Conservation (phyloP, 2,113 vertebrate species). For the Guaruba guarouba region DNA sequence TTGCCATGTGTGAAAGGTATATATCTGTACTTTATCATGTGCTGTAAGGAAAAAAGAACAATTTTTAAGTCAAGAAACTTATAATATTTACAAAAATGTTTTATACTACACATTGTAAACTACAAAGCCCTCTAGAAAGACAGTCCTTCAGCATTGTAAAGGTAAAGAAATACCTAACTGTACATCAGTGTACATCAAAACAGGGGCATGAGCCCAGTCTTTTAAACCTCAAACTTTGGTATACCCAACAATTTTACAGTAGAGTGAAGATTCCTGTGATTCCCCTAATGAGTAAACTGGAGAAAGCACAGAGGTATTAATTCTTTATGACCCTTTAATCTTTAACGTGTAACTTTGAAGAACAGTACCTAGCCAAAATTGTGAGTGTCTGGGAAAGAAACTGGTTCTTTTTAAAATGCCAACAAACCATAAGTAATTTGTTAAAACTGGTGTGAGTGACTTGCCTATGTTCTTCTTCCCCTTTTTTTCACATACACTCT, state of each 20-base stretch:
- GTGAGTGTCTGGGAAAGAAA: neutral
- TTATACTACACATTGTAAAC: neutral
- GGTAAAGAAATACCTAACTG: neutral
- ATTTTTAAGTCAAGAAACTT: neutral
- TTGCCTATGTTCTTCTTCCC: neutral
- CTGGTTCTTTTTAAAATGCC: neutral
- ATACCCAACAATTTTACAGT: neutral
- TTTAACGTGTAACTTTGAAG: neutral
- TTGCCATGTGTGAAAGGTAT: constrained; percentile 98
- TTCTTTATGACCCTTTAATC: neutral
- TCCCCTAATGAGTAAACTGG: neutral
- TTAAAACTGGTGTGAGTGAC: neutral
- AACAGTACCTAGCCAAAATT: neutral
- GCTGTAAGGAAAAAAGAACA: constrained; percentile 75
- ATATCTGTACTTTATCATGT: constrained; percentile 99
- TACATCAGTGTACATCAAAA: neutral
- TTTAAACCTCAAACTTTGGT: neutral
- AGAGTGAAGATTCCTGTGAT: neutral
- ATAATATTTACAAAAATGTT: neutral
- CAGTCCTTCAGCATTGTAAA: neutral
- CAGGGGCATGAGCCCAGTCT: neutral
- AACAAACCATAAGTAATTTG: neutral
- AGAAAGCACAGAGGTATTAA: neutral
- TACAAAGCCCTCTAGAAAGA: neutral
- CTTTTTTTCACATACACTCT: neutral